Evolutionary conservation across 2,888 invertebrate species (phyloP).

Genomic region (Nyleta sp.): DNA sequence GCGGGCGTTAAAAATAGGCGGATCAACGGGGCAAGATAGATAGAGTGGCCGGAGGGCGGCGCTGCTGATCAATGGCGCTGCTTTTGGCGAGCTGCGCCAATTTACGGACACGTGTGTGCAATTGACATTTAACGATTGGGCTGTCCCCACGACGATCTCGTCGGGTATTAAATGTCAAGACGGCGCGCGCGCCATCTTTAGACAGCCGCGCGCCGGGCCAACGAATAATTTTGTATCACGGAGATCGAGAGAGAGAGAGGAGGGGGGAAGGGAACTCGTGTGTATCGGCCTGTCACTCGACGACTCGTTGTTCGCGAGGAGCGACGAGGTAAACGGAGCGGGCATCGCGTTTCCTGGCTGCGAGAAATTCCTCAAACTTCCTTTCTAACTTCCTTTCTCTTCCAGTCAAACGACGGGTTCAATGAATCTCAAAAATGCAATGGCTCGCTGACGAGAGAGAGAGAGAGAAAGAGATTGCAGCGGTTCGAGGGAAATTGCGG

Average conservation of each 20-base stretch:
- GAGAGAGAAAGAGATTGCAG: slow-evolving; percentile 3
- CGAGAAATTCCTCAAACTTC: slow-evolving; percentile 52
- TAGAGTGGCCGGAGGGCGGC: too few relatives aligned
- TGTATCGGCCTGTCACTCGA: slow-evolving; percentile 46
- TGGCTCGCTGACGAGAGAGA: neutral
- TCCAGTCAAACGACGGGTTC: slow-evolving; percentile 42
- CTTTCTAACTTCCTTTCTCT: slow-evolving; percentile 61
- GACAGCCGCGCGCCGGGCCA: slow-evolving; percentile 50
- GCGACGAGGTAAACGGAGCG: slow-evolving; percentile 38
- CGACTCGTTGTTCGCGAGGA: slow-evolving; percentile 35
- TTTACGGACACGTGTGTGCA: slow-evolving; percentile 34
- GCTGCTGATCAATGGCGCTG: slow-evolving; percentile 34
- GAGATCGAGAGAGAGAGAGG: slow-evolving; percentile 15
- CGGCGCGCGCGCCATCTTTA: slow-evolving; percentile 62
- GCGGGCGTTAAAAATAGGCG: neutral
- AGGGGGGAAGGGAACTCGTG: slow-evolving; percentile 8
- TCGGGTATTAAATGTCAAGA: slow-evolving; percentile 65
- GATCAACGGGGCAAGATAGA: neutral
- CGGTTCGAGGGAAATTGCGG: slow-evolving; percentile 15
- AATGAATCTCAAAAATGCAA: slow-evolving; percentile 50
- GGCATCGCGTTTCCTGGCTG: slow-evolving; percentile 48
- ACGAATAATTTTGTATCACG: slow-evolving; percentile 54
- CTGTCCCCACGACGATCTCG: slow-evolving; percentile 20
- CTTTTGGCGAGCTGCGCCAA: slow-evolving; percentile 23
- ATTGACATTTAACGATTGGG: slow-evolving; percentile 62